These are phyloP conservation scores for Caenorhabditis sp. DNA, from an alignment of 2,888 invertebrate species.

Conservation along the genomic window DNA sequence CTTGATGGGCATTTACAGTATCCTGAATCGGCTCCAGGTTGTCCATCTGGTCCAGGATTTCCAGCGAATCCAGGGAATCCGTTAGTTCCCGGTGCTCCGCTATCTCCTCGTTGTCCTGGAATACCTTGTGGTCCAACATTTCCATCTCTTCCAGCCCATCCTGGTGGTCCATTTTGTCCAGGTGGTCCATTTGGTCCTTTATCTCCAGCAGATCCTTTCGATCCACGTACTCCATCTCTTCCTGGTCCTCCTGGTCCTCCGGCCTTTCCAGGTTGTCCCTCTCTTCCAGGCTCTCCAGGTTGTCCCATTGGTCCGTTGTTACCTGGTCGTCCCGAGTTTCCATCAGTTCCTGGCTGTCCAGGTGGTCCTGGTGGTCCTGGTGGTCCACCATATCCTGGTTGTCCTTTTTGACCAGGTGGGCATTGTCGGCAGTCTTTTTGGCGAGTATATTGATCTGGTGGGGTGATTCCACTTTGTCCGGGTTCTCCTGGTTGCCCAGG, in stretches of 20 bases:
- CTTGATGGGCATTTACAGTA: slow-evolving; percentile 52
- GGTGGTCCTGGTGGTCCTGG: slow-evolving; percentile 32
- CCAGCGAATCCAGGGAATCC: slow-evolving; percentile 43
- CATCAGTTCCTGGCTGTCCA: slow-evolving; percentile 39
- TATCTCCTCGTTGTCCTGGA: slow-evolving; percentile 34
- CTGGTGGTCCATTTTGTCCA: slow-evolving; percentile 36
- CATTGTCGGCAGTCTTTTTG: slow-evolving; percentile 33
- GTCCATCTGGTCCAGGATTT: slow-evolving; percentile 38
- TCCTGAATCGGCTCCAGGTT: slow-evolving; percentile 47
- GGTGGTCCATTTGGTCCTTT: slow-evolving; percentile 40
- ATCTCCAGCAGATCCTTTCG: slow-evolving; percentile 34
- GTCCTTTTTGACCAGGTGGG: slow-evolving; percentile 38
- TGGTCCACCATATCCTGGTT: slow-evolving; percentile 39
- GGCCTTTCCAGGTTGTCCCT: slow-evolving; percentile 44
- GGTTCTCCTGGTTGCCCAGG: slow-evolving; percentile 44
- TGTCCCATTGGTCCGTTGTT: slow-evolving; percentile 42
- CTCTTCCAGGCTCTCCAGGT: slow-evolving; percentile 43
- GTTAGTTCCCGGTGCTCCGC: slow-evolving; percentile 33
- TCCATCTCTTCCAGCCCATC: slow-evolving; percentile 41
- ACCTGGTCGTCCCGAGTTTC: slow-evolving; percentile 32
- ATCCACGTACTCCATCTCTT: slow-evolving; percentile 39
- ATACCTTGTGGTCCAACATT: slow-evolving; percentile 38
- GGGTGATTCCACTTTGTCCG: slow-evolving; percentile 30
- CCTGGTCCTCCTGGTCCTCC: slow-evolving; percentile 45
- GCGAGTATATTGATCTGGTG: slow-evolving; percentile 13